A percentile compares a stretch with the other conserved stretches of the same genome.
phyloP scores from a whole-genome alignment of 2,113 vertebrate species.

The Polyodon spathula region DNA sequence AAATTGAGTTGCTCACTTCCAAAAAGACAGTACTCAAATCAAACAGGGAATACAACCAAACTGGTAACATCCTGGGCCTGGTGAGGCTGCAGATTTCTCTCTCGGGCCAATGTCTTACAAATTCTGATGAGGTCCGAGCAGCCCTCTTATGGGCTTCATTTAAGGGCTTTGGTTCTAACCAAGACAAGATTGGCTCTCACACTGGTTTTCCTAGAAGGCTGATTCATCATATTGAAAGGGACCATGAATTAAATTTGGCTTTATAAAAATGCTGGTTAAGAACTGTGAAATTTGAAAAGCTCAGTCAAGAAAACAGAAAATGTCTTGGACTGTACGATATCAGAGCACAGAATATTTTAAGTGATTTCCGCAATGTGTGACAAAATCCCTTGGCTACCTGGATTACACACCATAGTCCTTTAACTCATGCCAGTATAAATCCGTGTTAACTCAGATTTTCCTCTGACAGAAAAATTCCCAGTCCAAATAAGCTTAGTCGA shows the following conservation, averaged over 20 bases:
- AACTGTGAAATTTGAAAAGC: slow-evolving; percentile 34
- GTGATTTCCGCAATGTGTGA: slow-evolving; percentile 65
- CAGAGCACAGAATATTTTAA: slow-evolving; percentile 54
- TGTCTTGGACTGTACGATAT: slow-evolving; percentile 46
- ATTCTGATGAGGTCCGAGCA: slow-evolving; percentile 17
- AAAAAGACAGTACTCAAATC: slow-evolving; percentile 27
- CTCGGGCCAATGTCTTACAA: slow-evolving; percentile 6
- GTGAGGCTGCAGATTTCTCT: not conserved
- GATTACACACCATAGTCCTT: slow-evolving; percentile 71
- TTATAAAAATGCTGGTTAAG: slow-evolving; percentile 24
- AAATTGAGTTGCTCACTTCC: slow-evolving; percentile 27
- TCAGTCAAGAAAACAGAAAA: slow-evolving; percentile 49
- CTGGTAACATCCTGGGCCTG: slow-evolving; percentile 34
- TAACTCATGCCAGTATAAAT: slow-evolving; percentile 71
- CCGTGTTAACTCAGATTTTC: slow-evolving; percentile 70
- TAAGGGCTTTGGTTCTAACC: slow-evolving; percentile 1
- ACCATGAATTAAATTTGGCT: not conserved
- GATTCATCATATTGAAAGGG: too few species aligned
- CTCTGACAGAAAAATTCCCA: slow-evolving; percentile 66
- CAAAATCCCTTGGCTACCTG: slow-evolving; percentile 67
- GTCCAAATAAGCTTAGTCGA: slow-evolving; percentile 59
- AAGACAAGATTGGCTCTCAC: not conserved
- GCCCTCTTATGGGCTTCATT: slow-evolving; percentile 37
- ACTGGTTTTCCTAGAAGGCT: not conserved
- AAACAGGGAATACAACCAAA: slow-evolving; percentile 45